Base-by-base conservation (phyloP, 2,888 invertebrate genomes). In the Galerucella nymphaeae region DNA sequence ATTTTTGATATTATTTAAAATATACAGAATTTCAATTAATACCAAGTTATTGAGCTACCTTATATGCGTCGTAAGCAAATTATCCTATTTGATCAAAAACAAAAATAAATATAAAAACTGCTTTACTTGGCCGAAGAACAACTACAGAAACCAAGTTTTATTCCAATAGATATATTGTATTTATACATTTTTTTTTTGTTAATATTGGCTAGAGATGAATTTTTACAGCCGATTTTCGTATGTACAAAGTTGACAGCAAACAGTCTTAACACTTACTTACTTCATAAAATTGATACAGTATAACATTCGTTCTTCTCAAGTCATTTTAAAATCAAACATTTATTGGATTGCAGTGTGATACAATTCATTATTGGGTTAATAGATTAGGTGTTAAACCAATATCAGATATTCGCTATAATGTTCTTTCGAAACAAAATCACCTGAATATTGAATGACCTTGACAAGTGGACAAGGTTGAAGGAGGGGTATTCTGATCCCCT, bases 141-240 rank as follows among this genome's bases (percentile, higher is more conserved):
- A 69, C 20, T 69, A 69, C 69, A 69, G 69, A 69, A 66, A 66
- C 58, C 55, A 30, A 58, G 58, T 66, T 30, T n/a, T 38, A 23
- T n/a, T 38, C n/a, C n/a, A 59, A n/a, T 38, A 59, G 13, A 30
- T 59, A 11, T 30, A 38, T 38, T 59, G 30, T n/a, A 59, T 59
- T 59, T 38, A 30, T 38, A 59, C n/a, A 58, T 30, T 30, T 59
- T 53, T 53, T 53, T 53, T 53, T 53, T 53, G 53, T 16, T 53
- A 53, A 53, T 53, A 53, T 53, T 53, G 18, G 9, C 53, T 53
- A 18, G 53, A 18, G 53, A 53, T 16, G 14, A 50, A 53, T 16
- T 16, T 48, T 48, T 53, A 53, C 53, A 53, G 53, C 53, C 53
- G 53, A 53, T 53, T 53, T 53, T 53, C 10, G 10, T 53, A 53